phyloP scores from a whole-genome alignment of 2,888 invertebrate genomes.

The Diabrotica balteata region DNA sequence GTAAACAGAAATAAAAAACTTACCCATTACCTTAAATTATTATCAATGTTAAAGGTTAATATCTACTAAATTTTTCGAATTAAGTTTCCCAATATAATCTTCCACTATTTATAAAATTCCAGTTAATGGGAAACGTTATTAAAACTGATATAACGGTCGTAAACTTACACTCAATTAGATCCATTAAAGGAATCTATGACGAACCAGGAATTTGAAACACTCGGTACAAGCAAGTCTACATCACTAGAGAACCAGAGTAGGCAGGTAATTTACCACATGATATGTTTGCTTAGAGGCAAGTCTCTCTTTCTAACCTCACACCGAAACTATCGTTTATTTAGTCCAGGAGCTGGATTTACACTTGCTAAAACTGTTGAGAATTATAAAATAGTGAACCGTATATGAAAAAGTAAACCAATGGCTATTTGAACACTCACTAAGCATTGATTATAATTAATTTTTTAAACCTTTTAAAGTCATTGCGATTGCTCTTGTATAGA shows the following conservation, averaged over 20 bases:
- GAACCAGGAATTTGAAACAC: slow-evolving; percentile 23
- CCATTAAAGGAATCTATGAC: slow-evolving; percentile 23
- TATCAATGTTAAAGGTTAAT: background rate
- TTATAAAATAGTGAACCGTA: no score
- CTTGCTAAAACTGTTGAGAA: no score
- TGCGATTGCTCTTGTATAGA: no score
- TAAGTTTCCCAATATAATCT: background rate
- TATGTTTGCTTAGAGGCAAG: slow-evolving; percentile 62
- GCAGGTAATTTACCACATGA: slow-evolving; percentile 62
- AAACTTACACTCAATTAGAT: slow-evolving; percentile 16
- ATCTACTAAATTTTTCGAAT: background rate
- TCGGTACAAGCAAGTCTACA: slow-evolving; percentile 19
- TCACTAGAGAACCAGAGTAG: slow-evolving; percentile 50
- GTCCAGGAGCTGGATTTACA: background rate
- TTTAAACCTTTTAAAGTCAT: no score
- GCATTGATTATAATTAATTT: no score
- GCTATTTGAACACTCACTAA: no score
- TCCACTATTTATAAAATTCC: slow-evolving; percentile 1
- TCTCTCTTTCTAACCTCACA: slow-evolving; percentile 45
- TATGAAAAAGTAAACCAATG: no score
- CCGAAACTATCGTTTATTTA: background rate
- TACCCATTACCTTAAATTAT: background rate
- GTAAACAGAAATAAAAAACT: no score
- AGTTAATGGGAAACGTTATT: slow-evolving; percentile 24
- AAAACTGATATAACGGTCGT: slow-evolving; percentile 20